A percentile compares a stretch with the other conserved stretches of the same genome.
These are phyloP conservation scores for Phaethornis superciliosus DNA, from an alignment of 2,113 vertebrate genomes.

Conservation along the genomic window DNA sequence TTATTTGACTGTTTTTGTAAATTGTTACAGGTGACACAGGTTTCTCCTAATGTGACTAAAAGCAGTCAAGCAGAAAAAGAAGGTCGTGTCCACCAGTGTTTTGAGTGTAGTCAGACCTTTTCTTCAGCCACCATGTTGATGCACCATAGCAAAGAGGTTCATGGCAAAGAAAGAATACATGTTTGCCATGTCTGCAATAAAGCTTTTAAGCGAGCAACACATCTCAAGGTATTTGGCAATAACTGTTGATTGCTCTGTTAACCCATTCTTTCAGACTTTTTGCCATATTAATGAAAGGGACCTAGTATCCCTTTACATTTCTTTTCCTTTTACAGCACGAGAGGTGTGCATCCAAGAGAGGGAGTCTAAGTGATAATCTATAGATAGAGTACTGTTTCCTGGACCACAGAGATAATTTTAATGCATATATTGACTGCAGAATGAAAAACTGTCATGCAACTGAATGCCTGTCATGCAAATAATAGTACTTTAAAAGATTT, in stretches of 20 bases:
- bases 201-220: constrained; percentile 95
- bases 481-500: neutral
- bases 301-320: neutral
- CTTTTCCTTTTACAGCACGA: neutral
- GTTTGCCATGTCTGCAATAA: constrained; percentile 91
- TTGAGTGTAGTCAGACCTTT: constrained; percentile 87
- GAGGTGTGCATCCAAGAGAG: neutral
- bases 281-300: neutral
- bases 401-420: neutral
- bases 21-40: constrained; percentile 77
- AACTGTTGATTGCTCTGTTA: neutral
- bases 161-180: constrained; percentile 91
- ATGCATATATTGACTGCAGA: neutral
- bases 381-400: neutral
- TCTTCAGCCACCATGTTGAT: constrained; percentile 83
- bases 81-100: constrained; percentile 83
- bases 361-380: neutral
- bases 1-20: neutral
- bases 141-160: constrained; percentile 84
- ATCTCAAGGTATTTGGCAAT: constrained; percentile 88
- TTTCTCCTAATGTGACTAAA: constrained; percentile 74
- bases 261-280: neutral
- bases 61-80: constrained; percentile 77
- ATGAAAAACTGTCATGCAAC: neutral
- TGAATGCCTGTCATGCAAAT: neutral